phyloP scores from a whole-genome alignment of 2,797 vertebrate species.

The Chaenodraco wilsoni region DNA sequence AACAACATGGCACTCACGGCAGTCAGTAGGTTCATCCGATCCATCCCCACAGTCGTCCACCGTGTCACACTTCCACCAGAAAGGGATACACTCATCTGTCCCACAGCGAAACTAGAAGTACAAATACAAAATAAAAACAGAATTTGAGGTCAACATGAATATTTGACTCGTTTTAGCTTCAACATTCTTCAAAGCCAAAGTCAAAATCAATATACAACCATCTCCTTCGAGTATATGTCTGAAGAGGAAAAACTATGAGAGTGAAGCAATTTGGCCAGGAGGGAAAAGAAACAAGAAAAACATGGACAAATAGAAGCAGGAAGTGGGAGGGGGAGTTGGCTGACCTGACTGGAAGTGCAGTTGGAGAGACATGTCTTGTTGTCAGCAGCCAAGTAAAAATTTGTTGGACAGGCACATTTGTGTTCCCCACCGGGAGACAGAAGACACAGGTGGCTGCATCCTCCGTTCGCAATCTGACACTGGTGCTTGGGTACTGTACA shows the following conservation, averaged over 20 bases:
- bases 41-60: conserved; percentile 98
- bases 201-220: conserved; percentile 53
- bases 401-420: conserved; percentile 95
- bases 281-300: conserved; percentile 21
- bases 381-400: conserved; percentile 96
- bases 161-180: conserved; percentile 25
- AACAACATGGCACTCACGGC: conserved; percentile 87
- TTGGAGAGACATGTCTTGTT: conserved; percentile 97
- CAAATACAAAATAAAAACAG: conserved; percentile 10
- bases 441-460: conserved; percentile 97
- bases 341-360: conserved; percentile 97
- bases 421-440: conserved; percentile 90
- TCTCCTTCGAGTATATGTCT: conserved; percentile 30
- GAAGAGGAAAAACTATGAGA: conserved; percentile 28
- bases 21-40: conserved; percentile 95
- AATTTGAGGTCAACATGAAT: conserved; percentile 40
- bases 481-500: conserved; percentile 92
- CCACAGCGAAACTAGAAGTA: conserved; percentile 92
- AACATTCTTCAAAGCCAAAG: conserved; percentile 58
- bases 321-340: conserved; percentile 37
- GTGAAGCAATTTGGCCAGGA: conserved; percentile 43
- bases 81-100: conserved; percentile 98
- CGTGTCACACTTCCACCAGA: conserved; percentile 99
- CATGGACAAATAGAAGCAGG: conserved; percentile 13
- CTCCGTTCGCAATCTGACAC: conserved; percentile 94